These are phyloP conservation scores for Xylota segnis DNA, from an alignment of 2,888 invertebrate genomes.

Conservation along the genomic window DNA sequence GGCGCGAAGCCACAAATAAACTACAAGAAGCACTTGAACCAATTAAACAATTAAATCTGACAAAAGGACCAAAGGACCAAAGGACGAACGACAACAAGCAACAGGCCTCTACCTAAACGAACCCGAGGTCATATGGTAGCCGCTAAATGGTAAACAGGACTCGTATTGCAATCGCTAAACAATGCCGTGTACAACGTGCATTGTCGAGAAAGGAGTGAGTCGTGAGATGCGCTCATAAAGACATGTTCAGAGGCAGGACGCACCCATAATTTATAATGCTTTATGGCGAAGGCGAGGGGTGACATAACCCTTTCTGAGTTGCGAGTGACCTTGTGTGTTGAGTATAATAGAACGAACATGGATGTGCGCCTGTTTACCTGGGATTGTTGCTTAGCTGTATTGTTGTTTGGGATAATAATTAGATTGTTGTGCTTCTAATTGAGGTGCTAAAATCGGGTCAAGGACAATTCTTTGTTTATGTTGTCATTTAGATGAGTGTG, in stretches of 20 bases:
- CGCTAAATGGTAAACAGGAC: slow-evolving; percentile 32
- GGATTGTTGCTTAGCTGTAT: slow-evolving; percentile 1
- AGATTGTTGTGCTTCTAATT: slow-evolving; percentile 22
- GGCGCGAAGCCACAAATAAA: slow-evolving; percentile 62
- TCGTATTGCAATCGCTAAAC: slow-evolving; percentile 19
- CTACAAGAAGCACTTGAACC: slow-evolving; percentile 51
- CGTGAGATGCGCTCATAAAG: slow-evolving; percentile 31
- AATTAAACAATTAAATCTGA: slow-evolving; percentile 46
- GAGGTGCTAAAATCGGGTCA: slow-evolving; percentile 32
- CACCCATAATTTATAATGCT: slow-evolving; percentile 36
- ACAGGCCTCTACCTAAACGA: slow-evolving; percentile 5
- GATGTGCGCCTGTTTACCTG: slow-evolving; percentile 13
- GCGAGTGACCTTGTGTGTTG: slow-evolving; percentile 27
- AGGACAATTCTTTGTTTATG: slow-evolving; percentile 27
- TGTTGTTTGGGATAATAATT: slow-evolving; percentile 24
- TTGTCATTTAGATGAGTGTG: background rate
- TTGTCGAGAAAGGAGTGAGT: slow-evolving; percentile 38
- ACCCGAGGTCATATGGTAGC: slow-evolving; percentile 53
- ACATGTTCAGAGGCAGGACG: slow-evolving; percentile 11
- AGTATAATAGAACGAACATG: background rate
- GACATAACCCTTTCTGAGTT: slow-evolving; percentile 44
- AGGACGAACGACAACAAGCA: slow-evolving; percentile 35
- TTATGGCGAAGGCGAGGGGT: slow-evolving; percentile 14
- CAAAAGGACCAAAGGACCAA: slow-evolving; percentile 39
- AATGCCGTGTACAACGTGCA: background rate